These are phyloP conservation scores for Aspidoscelis tigris DNA, from an alignment of 2,113 vertebrate genomes.

Conservation along the genomic window DNA sequence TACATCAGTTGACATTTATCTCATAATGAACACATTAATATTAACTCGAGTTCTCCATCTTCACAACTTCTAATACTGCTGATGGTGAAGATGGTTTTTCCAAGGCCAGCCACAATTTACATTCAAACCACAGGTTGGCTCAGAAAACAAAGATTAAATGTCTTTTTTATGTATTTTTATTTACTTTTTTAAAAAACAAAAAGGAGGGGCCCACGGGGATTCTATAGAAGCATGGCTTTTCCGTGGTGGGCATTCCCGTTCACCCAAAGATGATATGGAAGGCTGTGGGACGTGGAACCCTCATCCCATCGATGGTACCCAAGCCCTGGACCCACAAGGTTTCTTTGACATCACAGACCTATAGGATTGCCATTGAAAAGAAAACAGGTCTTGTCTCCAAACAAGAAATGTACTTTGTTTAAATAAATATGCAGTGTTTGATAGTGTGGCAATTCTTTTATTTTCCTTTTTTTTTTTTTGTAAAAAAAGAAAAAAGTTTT, in stretches of 20 bases:
- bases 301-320: slow-evolving; percentile 5
- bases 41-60: slow-evolving; percentile 69
- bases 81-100: slow-evolving; percentile 68
- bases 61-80: slow-evolving; percentile 86
- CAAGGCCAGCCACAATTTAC: slow-evolving; percentile 73
- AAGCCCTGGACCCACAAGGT: too few relatives aligned
- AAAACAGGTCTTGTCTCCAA: slow-evolving; percentile 10
- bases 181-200: neutral
- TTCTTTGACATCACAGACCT: neutral
- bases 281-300: neutral
- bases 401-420: slow-evolving; percentile 66
- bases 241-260: slow-evolving; percentile 35
- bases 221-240: slow-evolving; percentile 59
- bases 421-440: slow-evolving; percentile 73
- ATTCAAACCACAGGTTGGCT: slow-evolving; percentile 57
- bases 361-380: slow-evolving; percentile 56
- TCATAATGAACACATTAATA: slow-evolving; percentile 79
- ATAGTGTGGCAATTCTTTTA: slow-evolving; percentile 72
- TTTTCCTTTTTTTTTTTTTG: slow-evolving; percentile 57
- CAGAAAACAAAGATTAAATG: slow-evolving; percentile 33
- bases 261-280: slow-evolving; percentile 48
- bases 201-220: neutral
- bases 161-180: slow-evolving; percentile 8
- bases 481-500: slow-evolving; percentile 33
- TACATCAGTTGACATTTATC: slow-evolving; percentile 76